Percentiles rank a stretch among this genome's conserved stretches.
These are phyloP conservation scores for Campopleginae sp. DNA, from an alignment of 2,888 invertebrate genomes.

Conservation along the genomic window DNA sequence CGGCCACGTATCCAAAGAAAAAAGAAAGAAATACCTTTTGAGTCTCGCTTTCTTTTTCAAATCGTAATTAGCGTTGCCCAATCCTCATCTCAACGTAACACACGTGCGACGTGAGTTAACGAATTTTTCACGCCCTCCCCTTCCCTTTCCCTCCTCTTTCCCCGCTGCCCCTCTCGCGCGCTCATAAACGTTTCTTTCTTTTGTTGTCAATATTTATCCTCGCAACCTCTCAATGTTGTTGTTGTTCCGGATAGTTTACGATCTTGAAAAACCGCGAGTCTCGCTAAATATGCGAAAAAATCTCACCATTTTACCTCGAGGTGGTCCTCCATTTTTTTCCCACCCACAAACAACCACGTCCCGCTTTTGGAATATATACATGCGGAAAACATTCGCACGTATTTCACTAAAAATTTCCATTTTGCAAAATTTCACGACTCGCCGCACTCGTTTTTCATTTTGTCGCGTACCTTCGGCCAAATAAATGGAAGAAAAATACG, in stretches of 20 bases:
- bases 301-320: not conserved
- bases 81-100: constrained; percentile 40
- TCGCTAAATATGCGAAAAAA: not conserved
- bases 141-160: not conserved
- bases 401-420: not conserved
- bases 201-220: not conserved
- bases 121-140: constrained; percentile 1
- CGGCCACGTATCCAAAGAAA: not conserved
- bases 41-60: constrained; percentile 61
- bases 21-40: not conserved
- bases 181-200: constrained; percentile 8
- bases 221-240: not conserved
- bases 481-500: not conserved
- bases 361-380: not conserved
- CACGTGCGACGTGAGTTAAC: constrained; percentile 8
- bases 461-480: not conserved
- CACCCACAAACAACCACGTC: not conserved
- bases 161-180: too few species aligned
- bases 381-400: not conserved
- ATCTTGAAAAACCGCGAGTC: not conserved
- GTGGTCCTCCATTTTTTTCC: not conserved
- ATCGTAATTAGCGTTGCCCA: constrained; percentile 61
- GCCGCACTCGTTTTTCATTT: not conserved
- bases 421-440: not conserved
- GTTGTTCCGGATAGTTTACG: constrained; percentile 2